phyloP scores from a whole-genome alignment of 2,113 vertebrate species.

The Muntiacus reevesi region DNA sequence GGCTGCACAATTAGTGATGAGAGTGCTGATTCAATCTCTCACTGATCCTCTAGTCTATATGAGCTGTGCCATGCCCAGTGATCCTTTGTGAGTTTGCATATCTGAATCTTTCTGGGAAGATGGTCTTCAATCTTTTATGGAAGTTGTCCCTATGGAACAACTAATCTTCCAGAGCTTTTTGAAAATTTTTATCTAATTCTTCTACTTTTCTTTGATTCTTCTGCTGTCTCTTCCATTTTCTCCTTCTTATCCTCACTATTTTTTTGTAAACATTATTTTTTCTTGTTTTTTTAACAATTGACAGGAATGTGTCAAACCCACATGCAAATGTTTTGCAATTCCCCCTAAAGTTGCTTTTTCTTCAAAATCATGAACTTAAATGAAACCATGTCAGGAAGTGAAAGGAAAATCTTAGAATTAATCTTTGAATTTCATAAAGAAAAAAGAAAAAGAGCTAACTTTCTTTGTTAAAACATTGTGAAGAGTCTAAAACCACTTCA shows the following conservation, averaged over 20 bases:
- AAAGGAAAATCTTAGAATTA: neutral
- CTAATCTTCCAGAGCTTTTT: neutral
- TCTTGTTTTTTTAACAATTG: neutral
- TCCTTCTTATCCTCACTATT: neutral
- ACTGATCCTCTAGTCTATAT: neutral
- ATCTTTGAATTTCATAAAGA: neutral
- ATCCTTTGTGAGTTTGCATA: neutral
- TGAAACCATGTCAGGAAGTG: neutral
- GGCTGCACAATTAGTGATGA: neutral
- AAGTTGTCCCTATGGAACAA: neutral
- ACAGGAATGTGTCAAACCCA: neutral
- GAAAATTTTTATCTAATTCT: neutral
- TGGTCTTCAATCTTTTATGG: neutral
- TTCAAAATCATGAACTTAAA: conserved; percentile 4
- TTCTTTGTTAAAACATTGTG: neutral
- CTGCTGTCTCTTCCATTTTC: neutral
- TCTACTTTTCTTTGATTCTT: neutral
- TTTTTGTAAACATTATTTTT: neutral
- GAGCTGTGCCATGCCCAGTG: neutral
- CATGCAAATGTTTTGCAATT: neutral
- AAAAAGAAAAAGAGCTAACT: neutral
- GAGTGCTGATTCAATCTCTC: neutral
- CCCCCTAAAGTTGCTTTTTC: neutral
- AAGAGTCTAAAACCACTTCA: neutral
- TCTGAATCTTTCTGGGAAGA: neutral